Base-by-base conservation (phyloP, 2,888 invertebrate genomes). In the Venustoraphidia nigricollis region DNA sequence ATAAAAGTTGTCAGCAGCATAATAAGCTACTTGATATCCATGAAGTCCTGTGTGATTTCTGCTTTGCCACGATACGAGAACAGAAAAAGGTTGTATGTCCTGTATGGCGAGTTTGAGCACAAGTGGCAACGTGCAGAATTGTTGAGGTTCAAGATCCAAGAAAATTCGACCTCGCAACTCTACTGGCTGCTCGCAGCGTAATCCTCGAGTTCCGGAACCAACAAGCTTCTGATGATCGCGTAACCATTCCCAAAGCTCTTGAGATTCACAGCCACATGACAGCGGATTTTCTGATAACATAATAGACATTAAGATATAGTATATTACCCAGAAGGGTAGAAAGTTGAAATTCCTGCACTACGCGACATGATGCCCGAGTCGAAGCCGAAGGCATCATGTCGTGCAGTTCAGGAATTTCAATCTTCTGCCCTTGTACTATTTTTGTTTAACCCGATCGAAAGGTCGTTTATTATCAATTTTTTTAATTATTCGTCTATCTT, bases 161-260 rank as follows among this genome's bases (percentile, higher is more conserved):
- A 92, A 87, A 58, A 80, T 71, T 48, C 69, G 63, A 49, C 88
- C 87, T 53, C 81, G 77, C 53, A 90, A 73, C 64, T 85, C 83
- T 53, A 83, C 80, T 1, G 91, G 91, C 59, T 86, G 82, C 64
- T 88, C 86, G 66, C 92, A 92, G 54, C 81, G 77, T 17, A 47
- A 11, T 53, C 75, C 71, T 51, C 69, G 65, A 58, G 76, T 76
- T 57, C 73, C 72, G 55, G 76, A 74, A 50, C 69, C 61, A 34
- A 83, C 70, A 50, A 84, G 73, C 69, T 90, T 89, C 60, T 82
- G 79, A 70, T 94, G 88, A 64, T 89, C 85, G 60, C 87, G 76
- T 62, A 93, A 74, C 93, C 92, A 94, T 68, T 84, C 85, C 88
- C 93, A 91, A 44, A 91, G 75, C 63, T 89, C 87, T 67, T 90